These are phyloP conservation scores for Cervus canadensis DNA, from an alignment of 2,113 vertebrate genomes.

Conservation along the genomic window DNA sequence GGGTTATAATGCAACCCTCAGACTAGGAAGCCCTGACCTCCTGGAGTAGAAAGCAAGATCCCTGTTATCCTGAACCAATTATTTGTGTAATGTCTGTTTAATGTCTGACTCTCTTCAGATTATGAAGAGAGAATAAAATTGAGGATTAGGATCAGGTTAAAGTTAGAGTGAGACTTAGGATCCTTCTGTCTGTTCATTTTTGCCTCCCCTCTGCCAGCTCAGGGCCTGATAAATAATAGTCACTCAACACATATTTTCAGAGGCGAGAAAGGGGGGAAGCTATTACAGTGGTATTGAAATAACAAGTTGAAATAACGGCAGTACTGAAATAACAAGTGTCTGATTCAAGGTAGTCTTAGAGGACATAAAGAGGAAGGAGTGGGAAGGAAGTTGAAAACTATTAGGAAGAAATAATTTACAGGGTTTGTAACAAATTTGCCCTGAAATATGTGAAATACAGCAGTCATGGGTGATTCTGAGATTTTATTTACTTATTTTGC, in stretches of 20 bases:
- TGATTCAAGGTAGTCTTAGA: neutral
- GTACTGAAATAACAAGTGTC: neutral
- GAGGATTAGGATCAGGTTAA: neutral
- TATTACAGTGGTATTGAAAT: neutral
- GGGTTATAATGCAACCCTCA: neutral
- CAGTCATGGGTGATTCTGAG: neutral
- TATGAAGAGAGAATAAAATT: neutral
- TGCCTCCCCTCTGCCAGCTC: neutral
- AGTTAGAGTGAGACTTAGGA: neutral
- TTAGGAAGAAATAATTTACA: neutral
- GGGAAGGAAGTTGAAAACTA: neutral
- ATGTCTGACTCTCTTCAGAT: neutral
- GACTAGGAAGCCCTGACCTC: neutral
- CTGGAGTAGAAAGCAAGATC: neutral
- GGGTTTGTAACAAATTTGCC: neutral
- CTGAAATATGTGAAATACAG: neutral
- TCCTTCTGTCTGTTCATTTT: neutral
- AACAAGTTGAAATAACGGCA: neutral
- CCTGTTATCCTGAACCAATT: neutral
- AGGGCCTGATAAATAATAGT: neutral
- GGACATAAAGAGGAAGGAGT: neutral
- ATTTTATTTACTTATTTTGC: neutral
- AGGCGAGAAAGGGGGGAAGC: neutral
- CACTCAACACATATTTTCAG: neutral
- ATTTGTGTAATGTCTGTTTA: neutral